Evolutionary conservation across 1,140 invertebrate species (phyloP), one percentile per base, ranked within the genome.

Genomic region (Brachystomella parvula): DNA sequence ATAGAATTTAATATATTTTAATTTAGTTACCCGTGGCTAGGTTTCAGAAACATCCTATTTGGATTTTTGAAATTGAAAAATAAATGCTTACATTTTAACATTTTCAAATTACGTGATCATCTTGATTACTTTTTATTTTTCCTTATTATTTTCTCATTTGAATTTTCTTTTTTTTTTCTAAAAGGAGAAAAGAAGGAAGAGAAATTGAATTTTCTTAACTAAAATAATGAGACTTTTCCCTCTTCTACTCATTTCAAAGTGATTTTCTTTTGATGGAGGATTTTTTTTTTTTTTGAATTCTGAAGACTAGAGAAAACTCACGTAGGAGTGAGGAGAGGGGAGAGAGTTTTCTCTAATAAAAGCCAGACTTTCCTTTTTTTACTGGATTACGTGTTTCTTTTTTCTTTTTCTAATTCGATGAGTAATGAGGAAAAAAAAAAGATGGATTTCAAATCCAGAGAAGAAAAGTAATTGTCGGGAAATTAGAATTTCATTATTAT

Each of bases 361-460:
- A 66, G 35, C 30, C 64, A 39, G 29, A 64, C 17, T 53, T 61
- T 62, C 58, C 24, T 24, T 58, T 63, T 31, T 32, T 65, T 33
- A 65, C 47, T 58, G n/a, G 21, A 26, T 24, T 60, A n/a, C n/a
- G n/a, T n/a, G n/a, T n/a, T n/a, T n/a, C n/a, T n/a, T n/a, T n/a
- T 53, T 24, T 24, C 9, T 12, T 24, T 24, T 53, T 9, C 39
- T 53, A 53, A 53, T 53, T 53, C 49, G 24, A 53, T 53, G 49
- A 53, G 49, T 53, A 53, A 53, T 24, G 49, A 53, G 49, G 49
- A 24, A 15, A 19, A 17, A n/a, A n/a, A n/a, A 6, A 24, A 53
- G 9, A 15, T 24, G 3, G 24, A 53, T 15, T 53, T 53, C 49
- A 24, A 53, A 53, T 9, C 9, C 9, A 53, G 21, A 53, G 24